Evolutionary conservation across 2,113 vertebrate genomes (phyloP).

Genomic region (Urocolius indicus): DNA sequence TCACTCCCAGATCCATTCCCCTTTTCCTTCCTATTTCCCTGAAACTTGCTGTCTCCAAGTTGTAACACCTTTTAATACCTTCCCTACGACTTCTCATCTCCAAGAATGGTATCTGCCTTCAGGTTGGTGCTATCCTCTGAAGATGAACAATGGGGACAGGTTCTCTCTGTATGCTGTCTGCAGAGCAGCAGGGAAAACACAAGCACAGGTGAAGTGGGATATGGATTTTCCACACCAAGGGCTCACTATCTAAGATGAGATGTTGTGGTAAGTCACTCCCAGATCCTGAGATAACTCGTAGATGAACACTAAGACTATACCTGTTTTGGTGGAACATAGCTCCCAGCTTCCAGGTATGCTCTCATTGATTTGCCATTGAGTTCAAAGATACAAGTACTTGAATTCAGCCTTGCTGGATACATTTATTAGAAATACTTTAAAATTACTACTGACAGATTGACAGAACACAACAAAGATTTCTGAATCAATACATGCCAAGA

Average conservation of each 20-base stretch:
- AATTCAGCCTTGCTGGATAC: background rate
- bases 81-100: background rate
- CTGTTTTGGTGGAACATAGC: background rate
- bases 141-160: background rate
- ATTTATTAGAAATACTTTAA: background rate
- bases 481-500: background rate
- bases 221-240: background rate
- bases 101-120: background rate
- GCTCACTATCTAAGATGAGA: background rate
- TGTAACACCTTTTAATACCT: background rate
- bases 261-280: background rate
- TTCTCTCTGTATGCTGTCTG: fast-evolving
- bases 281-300: background rate
- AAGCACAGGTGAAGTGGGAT: background rate
- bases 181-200: background rate
- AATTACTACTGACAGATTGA: background rate
- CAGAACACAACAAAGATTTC: background rate
- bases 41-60: fast-evolving
- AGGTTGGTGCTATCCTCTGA: background rate
- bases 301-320: background rate
- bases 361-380: background rate
- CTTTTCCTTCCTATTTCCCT: background rate
- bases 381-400: background rate
- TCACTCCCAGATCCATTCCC: background rate
- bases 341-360: background rate